Base-by-base conservation (phyloP, 2,797 vertebrate genomes). In the Tarsius wallacei region DNA sequence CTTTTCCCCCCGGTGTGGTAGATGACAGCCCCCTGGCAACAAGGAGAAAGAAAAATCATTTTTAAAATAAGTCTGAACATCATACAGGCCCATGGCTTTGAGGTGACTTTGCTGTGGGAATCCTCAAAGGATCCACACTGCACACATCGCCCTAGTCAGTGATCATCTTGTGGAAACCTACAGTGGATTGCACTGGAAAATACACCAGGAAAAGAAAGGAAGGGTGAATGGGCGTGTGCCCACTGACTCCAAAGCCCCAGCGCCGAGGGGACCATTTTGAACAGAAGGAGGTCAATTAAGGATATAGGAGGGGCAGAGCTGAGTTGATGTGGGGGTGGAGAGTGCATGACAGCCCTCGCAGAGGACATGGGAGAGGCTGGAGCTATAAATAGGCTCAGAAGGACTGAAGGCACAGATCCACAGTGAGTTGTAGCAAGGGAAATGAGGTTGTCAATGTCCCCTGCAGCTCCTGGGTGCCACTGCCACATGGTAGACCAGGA, bases 161-260 rank as follows among this genome's bases (percentile, higher is more conserved):
- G 51, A 12, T 36, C 53, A 7, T 7, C 33, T 7, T 21, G 5
- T 49, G 28, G 51, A 51, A 28, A 70, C 55, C 49, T 55, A 7
- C 16, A 21, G 70, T 5, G 49, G 66, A 4, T 31, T 2, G 66
- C 26, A 12, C 19, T 1, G 10, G 51, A 51, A 61, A 84, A 42
- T 2, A 22, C 1, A 3, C 2, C 3, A 70, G 31, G 59, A 53
- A 28, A 24, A 70, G 49, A 24, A 0, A 13, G 53, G 2, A 7
- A 17, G 33, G 17, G 4, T 2, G 21, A 15, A 9, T 9, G 13
- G 53, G 42, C 14, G 0, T 5, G 21, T 12, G 42, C 42, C 84
- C 47, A 4, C 24, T 26, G 28, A 17, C 64, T 92, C 77, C 22
- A 36, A 64, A 66, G 36, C 28, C 51, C 14, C 7, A 49, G 13